phyloP scores from a whole-genome alignment of 1,140 invertebrate genomes.

The Tetragnatha versicolor region DNA sequence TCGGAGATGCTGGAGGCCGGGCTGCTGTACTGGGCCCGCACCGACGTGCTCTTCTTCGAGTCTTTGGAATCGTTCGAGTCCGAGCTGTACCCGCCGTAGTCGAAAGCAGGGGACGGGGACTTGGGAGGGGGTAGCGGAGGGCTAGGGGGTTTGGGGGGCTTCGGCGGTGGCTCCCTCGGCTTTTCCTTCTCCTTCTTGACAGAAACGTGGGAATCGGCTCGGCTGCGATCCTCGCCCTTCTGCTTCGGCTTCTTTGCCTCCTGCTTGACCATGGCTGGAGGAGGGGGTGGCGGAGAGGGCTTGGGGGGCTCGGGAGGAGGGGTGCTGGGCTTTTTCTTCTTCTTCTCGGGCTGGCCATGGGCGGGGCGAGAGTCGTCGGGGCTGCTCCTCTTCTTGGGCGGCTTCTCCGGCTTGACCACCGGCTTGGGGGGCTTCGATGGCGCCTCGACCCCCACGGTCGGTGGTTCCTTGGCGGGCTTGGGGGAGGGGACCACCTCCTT shows the following conservation, averaged over 20 bases:
- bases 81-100: background rate
- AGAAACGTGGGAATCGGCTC: background rate
- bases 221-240: no score
- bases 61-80: conserved; percentile 14
- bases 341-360: conserved; percentile 2
- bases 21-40: conserved; percentile 29
- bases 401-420: background rate
- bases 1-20: conserved; percentile 41
- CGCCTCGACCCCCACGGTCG: background rate
- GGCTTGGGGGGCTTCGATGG: background rate
- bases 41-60: background rate
- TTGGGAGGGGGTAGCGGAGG: background rate
- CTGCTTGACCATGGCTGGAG: background rate
- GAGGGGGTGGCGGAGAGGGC: background rate
- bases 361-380: background rate
- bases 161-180: background rate
- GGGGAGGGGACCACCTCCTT: background rate
- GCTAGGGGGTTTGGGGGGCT: background rate
- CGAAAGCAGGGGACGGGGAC: background rate
- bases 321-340: conserved; percentile 21
- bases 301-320: background rate
- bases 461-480: background rate
- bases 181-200: background rate
- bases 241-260: conserved; percentile 24
- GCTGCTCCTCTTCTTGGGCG: background rate